Conservation (phyloP, 2,113 vertebrate species). For the Anguilla japonica region DNA sequence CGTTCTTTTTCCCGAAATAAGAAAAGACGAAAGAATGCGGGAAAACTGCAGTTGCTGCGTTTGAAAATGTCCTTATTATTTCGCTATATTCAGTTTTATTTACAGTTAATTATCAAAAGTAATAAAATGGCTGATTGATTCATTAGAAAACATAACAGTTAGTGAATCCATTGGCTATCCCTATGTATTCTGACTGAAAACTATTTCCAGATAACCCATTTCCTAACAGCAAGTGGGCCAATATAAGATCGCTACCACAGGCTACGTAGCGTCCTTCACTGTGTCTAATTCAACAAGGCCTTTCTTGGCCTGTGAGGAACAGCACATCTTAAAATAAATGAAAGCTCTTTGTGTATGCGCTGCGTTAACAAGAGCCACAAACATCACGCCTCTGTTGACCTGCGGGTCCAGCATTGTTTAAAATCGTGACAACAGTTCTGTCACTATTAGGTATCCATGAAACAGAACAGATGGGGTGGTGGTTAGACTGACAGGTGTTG, state of each 20-base stretch:
- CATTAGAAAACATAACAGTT: not conserved
- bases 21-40: not conserved
- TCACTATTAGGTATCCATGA: conserved; percentile 52
- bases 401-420: conserved; percentile 67
- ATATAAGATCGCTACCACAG: not conserved
- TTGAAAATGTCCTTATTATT: not conserved
- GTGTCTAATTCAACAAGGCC: not conserved
- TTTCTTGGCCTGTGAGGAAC: not conserved
- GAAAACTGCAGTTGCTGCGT: not conserved
- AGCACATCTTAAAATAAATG: not conserved
- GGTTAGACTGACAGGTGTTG: conserved; percentile 67
- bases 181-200: not conserved
- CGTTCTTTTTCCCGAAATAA: not conserved
- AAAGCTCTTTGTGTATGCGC: not conserved
- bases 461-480: conserved; percentile 59
- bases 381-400: conserved; percentile 40
- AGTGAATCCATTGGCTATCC: not conserved
- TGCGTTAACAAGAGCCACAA: not conserved
- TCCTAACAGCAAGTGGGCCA: not conserved
- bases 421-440: conserved; percentile 63
- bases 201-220: not conserved
- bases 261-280: not conserved
- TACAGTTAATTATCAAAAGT: too few relatives aligned
- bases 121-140: too few relatives aligned
- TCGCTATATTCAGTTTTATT: too few relatives aligned